A percentile compares a stretch with the other conserved stretches of the same genome.
Conservation (phyloP, 2,888 invertebrate species). For the Drosophila lutescens region DNA sequence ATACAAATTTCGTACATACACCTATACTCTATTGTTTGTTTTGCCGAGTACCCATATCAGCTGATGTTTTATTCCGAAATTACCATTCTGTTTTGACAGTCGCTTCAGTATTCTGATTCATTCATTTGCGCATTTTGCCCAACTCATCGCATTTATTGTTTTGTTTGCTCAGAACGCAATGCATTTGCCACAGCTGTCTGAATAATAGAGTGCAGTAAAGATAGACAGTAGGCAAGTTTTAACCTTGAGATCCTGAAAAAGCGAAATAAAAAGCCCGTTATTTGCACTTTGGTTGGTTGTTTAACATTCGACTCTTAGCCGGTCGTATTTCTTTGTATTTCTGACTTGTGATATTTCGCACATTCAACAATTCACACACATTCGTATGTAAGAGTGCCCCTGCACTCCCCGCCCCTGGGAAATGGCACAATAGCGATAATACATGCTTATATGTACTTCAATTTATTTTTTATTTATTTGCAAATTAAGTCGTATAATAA, state of each 20-base stretch:
- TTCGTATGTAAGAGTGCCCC: slow-evolving; percentile 2
- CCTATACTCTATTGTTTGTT: background rate
- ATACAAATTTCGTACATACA: background rate
- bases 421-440: slow-evolving; percentile 64
- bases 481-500: slow-evolving; percentile 52
- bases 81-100: slow-evolving; percentile 18
- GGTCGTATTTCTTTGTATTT: slow-evolving; percentile 1
- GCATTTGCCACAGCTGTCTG: slow-evolving; percentile 13
- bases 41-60: slow-evolving; percentile 6
- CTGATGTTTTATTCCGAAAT: background rate
- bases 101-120: slow-evolving; percentile 18
- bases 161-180: slow-evolving; percentile 28
- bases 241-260: slow-evolving; percentile 53
- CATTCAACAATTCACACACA: slow-evolving; percentile 44
- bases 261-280: slow-evolving; percentile 23
- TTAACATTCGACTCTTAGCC: slow-evolving; percentile 33
- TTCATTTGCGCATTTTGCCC: slow-evolving; percentile 15
- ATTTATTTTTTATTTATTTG: slow-evolving; percentile 71
- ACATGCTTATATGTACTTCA: slow-evolving; percentile 53
- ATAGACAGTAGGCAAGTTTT: slow-evolving; percentile 33
- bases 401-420: slow-evolving; percentile 45
- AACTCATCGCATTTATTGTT: slow-evolving; percentile 17
- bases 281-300: slow-evolving; percentile 33
- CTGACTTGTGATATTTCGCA: slow-evolving; percentile 71
- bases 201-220: slow-evolving; percentile 20